These are phyloP conservation scores for Orthonychiurus folsomi DNA, from an alignment of 2,888 invertebrate species.

Conservation along the genomic window DNA sequence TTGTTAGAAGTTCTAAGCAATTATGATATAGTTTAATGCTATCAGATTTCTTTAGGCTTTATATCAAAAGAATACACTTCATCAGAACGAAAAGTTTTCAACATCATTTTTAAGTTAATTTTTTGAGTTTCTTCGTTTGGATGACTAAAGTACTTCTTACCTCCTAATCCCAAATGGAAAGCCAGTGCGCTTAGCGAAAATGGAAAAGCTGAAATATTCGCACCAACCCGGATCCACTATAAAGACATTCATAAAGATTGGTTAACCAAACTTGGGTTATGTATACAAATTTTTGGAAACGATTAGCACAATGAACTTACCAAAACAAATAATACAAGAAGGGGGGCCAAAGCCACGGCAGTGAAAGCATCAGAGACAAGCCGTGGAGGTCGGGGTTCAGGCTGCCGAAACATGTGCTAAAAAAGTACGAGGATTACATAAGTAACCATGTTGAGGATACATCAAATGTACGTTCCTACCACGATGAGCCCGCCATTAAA, in stretches of 20 bases:
- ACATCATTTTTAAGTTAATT: conserved; percentile 30
- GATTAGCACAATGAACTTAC: conserved; percentile 44
- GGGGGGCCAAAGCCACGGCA: conserved; percentile 66
- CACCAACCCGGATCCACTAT: conserved; percentile 74
- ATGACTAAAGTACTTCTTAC: no score
- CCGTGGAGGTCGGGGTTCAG: conserved; percentile 83
- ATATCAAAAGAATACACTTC: no score
- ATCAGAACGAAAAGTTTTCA: conserved; percentile 39
- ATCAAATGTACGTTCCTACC: no score
- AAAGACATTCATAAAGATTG: conserved; percentile 40
- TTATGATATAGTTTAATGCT: no score
- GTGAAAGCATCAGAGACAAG: conserved; percentile 86
- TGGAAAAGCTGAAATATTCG: conserved; percentile 77
- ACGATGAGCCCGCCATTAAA: not conserved
- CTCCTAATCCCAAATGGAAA: conserved; percentile 82
- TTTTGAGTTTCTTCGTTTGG: no score
- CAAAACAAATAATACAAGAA: conserved; percentile 68
- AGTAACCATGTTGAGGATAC: conserved; percentile 11
- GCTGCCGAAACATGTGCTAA: conserved; percentile 77
- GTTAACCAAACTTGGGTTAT: no score
- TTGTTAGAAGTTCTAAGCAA: no score
- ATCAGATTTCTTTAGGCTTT: no score
- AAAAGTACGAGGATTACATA: conserved; percentile 30
- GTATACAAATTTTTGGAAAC: not conserved
- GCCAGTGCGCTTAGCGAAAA: conserved; percentile 67